Evolutionary conservation across 2,113 vertebrate species (phyloP).

Genomic region (Megaceryle torquata): DNA sequence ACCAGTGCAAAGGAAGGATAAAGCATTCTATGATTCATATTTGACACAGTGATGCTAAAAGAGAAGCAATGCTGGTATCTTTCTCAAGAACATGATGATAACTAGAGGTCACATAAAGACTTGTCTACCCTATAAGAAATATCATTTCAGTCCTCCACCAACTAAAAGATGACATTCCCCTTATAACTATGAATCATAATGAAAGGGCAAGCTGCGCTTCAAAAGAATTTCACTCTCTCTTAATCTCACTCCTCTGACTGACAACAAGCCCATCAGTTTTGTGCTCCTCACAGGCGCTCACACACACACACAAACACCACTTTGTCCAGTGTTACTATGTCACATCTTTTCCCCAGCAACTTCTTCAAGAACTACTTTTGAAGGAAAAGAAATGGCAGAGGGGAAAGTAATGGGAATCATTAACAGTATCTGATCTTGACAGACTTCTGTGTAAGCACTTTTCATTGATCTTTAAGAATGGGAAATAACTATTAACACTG

Average conservation of each 20-base stretch:
- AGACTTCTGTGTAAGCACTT: not conserved
- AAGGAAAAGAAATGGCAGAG: not conserved
- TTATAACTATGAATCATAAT: not conserved
- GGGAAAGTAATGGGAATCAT: not conserved
- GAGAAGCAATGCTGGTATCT: not conserved
- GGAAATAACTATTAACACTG: not conserved
- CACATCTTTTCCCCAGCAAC: not conserved
- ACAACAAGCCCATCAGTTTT: not conserved
- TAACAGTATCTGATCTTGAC: not conserved
- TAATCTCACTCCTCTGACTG: not conserved
- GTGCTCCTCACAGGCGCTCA: not conserved
- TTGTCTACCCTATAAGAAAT: not conserved
- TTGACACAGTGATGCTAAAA: not conserved
- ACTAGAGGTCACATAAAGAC: not conserved
- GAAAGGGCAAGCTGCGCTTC: not conserved
- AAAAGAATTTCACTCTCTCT: not conserved
- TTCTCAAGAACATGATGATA: not conserved
- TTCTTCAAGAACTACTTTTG: not conserved
- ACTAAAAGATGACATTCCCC: not conserved
- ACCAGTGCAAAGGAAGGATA: not conserved
- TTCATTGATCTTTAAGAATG: not conserved
- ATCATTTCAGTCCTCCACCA: not conserved
- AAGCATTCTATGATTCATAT: not conserved
- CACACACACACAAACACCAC: not conserved
- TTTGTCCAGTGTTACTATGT: not conserved